Base-by-base conservation (phyloP, 2,113 vertebrate genomes). In the Petaurus breviceps region DNA sequence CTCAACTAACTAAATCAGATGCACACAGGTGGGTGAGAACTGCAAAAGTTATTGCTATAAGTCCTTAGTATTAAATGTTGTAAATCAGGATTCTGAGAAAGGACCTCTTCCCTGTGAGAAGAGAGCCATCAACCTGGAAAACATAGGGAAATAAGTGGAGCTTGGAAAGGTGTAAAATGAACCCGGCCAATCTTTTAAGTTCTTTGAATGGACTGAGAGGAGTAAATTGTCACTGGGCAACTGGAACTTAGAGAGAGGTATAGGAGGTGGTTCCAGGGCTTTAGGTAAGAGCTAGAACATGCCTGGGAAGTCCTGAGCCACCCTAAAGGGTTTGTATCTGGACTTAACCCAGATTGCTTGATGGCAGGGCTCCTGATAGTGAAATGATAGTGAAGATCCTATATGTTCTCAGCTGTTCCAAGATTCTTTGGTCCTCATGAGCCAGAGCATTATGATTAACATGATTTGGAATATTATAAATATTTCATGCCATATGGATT, bases 261-360 rank as follows among this genome's bases (percentile, higher is more conserved):
- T 91, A 77, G 8, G 26, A 43, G n/a, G 2, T 91, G 91, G 95
- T 92, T 46, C 50, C 19, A n/a, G 25, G 68, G 93, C 49, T 96
- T 55, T 94, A 89, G 9, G 61, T 95, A 91, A 52, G 94, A 94
- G 95, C 94, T 90, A 91, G 46, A 89, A 91, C 23, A 93, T 46
- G 51, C 2, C 84, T 96, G 89, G 25, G 37, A 55, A 97, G 95
- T 9, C 24, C 52, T 47, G 43, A 50, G 28, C 57, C 57, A 68
- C 28, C 3, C 28, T 43, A 84, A 84, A 8, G n/a, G 19, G 16
- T 43, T 84, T 31, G 95, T 96, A 92, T 96, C 23, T 95, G 93
- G 54, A 31, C 54, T 12, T 68, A 68, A 9, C 90, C 8, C 46
- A 92, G 14, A 92, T 53, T 95, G 93, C 22, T 91, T 28, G 22